Conservation (phyloP, 2,888 invertebrate species). For the Vannuccia rotundouncinata region DNA sequence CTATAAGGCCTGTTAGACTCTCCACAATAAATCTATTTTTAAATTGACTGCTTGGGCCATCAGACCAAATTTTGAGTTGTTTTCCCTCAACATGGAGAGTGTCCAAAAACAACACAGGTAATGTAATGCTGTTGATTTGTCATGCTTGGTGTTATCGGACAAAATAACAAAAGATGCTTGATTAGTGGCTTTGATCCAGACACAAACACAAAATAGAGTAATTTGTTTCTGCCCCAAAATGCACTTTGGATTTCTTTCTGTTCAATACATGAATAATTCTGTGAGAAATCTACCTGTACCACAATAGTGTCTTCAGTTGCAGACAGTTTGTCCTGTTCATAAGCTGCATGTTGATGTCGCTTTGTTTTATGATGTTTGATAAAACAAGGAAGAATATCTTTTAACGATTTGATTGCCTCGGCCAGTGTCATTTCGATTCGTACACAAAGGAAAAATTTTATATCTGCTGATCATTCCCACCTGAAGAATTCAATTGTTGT, state of each 20-base stretch:
- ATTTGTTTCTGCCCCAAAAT: not conserved
- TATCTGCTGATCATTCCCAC: not conserved
- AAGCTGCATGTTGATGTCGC: not conserved
- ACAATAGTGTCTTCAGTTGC: not conserved
- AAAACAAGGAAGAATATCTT: not conserved
- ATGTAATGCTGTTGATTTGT: not conserved
- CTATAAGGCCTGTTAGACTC: not conserved
- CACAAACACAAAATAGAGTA: not conserved
- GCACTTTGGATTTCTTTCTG: not conserved
- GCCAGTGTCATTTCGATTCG: not conserved
- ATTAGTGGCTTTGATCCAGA: not conserved
- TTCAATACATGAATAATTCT: not conserved
- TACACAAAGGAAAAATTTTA: not conserved
- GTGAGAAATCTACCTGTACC: not conserved
- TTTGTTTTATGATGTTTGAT: not conserved
- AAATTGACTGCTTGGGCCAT: not conserved
- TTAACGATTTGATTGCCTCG: not conserved
- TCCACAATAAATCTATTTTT: not conserved
- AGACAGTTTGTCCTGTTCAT: not conserved
- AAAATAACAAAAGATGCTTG: not conserved
- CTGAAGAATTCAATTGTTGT: not conserved
- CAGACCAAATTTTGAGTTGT: not conserved
- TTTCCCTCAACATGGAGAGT: not conserved
- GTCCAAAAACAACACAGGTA: constrained; percentile 4
- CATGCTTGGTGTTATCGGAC: not conserved